Evolutionary conservation across 2,113 vertebrate genomes (phyloP).

Genomic region (Aepyceros melampus): DNA sequence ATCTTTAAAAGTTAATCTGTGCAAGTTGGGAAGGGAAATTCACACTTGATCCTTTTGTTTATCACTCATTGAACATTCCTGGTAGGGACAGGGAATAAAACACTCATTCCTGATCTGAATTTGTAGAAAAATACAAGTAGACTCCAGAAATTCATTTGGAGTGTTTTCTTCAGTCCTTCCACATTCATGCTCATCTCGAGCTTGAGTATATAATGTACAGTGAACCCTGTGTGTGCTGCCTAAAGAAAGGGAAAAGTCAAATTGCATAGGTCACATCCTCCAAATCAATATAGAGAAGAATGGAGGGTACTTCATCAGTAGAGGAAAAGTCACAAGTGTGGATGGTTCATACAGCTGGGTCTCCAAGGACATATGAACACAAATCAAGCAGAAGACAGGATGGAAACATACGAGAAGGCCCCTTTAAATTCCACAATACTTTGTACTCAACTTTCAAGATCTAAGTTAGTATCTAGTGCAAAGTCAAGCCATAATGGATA

Average conservation of each 20-base stretch:
- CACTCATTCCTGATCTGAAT: not conserved
- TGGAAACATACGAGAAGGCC: not conserved
- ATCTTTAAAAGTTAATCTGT: not conserved
- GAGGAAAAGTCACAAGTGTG: not conserved
- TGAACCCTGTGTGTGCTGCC: not conserved
- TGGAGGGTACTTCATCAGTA: not conserved
- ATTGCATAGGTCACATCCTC: not conserved
- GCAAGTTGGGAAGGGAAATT: not conserved
- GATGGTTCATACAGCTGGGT: not conserved
- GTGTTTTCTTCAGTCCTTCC: not conserved
- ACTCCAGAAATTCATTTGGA: not conserved
- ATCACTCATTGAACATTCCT: not conserved
- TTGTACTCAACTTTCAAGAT: not conserved
- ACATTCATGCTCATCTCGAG: not conserved
- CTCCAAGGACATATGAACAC: not conserved
- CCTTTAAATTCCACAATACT: constrained; percentile 1
- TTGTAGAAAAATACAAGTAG: not conserved
- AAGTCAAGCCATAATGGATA: constrained; percentile 8
- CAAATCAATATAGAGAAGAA: not conserved
- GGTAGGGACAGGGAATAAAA: constrained; percentile 4
- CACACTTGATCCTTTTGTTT: not conserved
- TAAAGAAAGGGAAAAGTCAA: not conserved
- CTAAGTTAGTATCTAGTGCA: constrained; percentile 4
- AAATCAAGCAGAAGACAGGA: not conserved
- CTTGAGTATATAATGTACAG: not conserved